These are phyloP conservation scores for Drosophila neoperkinsi DNA, from an alignment of 2,888 invertebrate genomes.

Conservation along the genomic window DNA sequence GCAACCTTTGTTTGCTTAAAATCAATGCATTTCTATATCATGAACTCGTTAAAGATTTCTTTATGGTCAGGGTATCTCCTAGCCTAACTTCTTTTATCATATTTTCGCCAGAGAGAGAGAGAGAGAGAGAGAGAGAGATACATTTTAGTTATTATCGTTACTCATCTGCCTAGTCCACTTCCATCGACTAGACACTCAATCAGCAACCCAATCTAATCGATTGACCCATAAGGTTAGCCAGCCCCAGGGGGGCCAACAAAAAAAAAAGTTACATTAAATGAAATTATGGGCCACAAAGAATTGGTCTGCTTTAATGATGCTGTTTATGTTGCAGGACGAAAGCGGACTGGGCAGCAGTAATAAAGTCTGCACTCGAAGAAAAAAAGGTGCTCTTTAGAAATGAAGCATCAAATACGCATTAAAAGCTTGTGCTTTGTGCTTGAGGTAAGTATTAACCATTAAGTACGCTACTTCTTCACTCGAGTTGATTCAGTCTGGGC, in stretches of 20 bases:
- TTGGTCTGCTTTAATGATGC: conserved; percentile 18
- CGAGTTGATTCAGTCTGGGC: neutral
- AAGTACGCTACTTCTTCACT: neutral
- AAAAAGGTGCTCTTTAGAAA: neutral
- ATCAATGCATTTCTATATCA: no score
- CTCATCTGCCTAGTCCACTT: neutral
- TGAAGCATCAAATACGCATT: neutral
- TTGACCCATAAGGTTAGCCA: neutral
- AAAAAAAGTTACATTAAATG: conserved; percentile 25
- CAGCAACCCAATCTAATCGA: conserved; percentile 15
- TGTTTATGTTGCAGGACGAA: conserved; percentile 3
- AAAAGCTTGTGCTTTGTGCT: neutral
- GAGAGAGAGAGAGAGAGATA: no score
- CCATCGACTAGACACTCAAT: neutral
- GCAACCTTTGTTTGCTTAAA: no score
- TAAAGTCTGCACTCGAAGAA: neutral
- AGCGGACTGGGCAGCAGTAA: neutral
- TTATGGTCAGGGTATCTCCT: neutral
- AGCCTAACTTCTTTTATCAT: neutral
- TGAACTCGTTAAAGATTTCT: neutral
- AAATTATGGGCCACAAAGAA: conserved; percentile 40
- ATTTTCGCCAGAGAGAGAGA: no score
- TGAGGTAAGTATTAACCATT: neutral
- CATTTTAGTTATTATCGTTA: neutral
- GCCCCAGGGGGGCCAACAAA: neutral